Evolutionary conservation across 1,140 invertebrate genomes (phyloP).

Genomic region (Drosophila carrolli): DNA sequence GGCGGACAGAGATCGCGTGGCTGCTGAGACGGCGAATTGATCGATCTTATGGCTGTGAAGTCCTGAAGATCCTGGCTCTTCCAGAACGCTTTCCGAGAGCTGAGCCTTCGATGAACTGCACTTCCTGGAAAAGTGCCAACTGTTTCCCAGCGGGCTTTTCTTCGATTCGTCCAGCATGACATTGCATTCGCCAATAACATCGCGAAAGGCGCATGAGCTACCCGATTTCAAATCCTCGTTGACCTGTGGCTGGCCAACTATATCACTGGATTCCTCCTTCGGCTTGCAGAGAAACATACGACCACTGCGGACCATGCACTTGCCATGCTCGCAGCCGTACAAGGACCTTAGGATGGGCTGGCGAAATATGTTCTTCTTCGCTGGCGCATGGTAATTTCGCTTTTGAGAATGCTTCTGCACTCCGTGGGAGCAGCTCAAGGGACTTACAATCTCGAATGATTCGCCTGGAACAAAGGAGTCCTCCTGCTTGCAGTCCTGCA

Average conservation of each 20-base stretch:
- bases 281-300: constrained; percentile 15
- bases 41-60: constrained; percentile 2
- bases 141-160: constrained; percentile 20
- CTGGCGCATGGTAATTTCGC: constrained; percentile 20
- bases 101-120: constrained; percentile 49
- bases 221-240: constrained; percentile 24
- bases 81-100: neutral
- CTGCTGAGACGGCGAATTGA: neutral
- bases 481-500: constrained; percentile 54
- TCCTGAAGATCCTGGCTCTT: constrained; percentile 3
- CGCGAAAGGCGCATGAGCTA: constrained; percentile 54
- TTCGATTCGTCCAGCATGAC: constrained; percentile 54
- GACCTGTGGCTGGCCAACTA: constrained; percentile 5
- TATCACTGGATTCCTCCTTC: constrained; percentile 36
- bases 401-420: constrained; percentile 50
- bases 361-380: constrained; percentile 48
- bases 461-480: constrained; percentile 22
- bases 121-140: constrained; percentile 35
- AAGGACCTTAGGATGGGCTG: constrained; percentile 60
- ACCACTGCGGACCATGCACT: constrained; percentile 33
- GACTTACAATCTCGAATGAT: constrained; percentile 37
- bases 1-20: constrained; percentile 6
- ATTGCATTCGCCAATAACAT: constrained; percentile 71
- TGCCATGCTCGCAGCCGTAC: constrained; percentile 51
- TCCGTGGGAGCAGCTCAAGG: constrained; percentile 44